phyloP scores from a whole-genome alignment of 2,888 invertebrate genomes.

The Omphaloscelis lunosa region DNA sequence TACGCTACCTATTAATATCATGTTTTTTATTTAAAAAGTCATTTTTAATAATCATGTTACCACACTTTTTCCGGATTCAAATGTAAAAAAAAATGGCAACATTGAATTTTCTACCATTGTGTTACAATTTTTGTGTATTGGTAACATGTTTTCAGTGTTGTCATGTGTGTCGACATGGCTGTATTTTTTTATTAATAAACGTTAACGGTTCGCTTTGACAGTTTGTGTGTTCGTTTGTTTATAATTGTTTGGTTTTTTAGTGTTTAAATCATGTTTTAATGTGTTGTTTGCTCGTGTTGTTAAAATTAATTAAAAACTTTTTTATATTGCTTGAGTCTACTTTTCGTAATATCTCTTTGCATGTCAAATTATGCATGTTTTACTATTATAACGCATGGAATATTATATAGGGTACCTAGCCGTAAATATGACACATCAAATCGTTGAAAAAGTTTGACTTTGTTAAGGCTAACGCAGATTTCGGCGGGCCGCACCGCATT shows the following conservation, averaged over 20 bases:
- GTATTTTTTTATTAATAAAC: slow-evolving; percentile 36
- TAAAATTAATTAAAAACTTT: slow-evolving; percentile 7
- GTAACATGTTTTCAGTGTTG: slow-evolving; percentile 43
- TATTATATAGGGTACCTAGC: background rate
- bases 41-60: slow-evolving; percentile 32
- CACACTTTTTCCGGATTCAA: slow-evolving; percentile 23
- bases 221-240: slow-evolving; percentile 47
- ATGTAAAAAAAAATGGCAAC: slow-evolving; percentile 35
- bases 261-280: slow-evolving; percentile 58
- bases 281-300: slow-evolving; percentile 41
- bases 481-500: background rate
- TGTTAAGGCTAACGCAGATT: background rate
- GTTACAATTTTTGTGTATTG: slow-evolving; percentile 34
- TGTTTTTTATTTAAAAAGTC: slow-evolving; percentile 34
- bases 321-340: slow-evolving; percentile 18
- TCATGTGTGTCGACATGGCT: slow-evolving; percentile 32
- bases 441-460: background rate
- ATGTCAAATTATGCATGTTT: slow-evolving; percentile 49
- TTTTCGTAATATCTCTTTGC: slow-evolving; percentile 27
- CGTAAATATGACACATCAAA: background rate
- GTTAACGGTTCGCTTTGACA: slow-evolving; percentile 28
- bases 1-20: slow-evolving; percentile 38
- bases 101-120: slow-evolving; percentile 27
- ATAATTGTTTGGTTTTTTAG: slow-evolving; percentile 41
- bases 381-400: slow-evolving; percentile 16